These are phyloP conservation scores for Aegithalos caudatus DNA, from an alignment of 2,113 vertebrate genomes.

Conservation along the genomic window DNA sequence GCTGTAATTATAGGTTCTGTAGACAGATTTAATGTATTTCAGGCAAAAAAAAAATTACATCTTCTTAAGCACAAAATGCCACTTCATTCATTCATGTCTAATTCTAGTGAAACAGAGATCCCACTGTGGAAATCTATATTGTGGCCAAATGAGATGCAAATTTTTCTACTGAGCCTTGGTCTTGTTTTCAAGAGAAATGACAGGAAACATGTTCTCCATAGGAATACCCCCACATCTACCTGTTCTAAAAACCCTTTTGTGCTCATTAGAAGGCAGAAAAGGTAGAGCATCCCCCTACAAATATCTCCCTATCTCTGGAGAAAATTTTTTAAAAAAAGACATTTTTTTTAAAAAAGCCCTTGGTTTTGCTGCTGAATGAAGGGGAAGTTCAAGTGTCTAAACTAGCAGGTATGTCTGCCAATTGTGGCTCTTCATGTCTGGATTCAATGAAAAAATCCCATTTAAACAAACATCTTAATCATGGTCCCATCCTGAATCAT, in stretches of 20 bases:
- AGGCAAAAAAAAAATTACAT: background rate
- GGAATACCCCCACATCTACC: background rate
- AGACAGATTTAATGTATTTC: background rate
- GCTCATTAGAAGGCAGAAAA: background rate
- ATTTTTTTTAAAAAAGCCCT: rapidly evolving
- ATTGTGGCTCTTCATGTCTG: background rate
- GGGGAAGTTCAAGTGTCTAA: background rate
- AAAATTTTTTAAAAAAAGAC: too few relatives aligned
- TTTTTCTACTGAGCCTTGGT: background rate
- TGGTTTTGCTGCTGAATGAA: background rate
- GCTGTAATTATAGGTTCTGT: background rate
- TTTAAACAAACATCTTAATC: background rate
- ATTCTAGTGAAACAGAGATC: background rate
- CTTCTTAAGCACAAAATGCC: background rate
- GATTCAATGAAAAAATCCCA: background rate
- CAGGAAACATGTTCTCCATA: background rate
- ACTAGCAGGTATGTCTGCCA: background rate
- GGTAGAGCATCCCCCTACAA: rapidly evolving
- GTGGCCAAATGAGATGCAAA: background rate
- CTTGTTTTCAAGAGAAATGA: background rate
- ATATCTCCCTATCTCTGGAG: rapidly evolving
- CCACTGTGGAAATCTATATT: background rate
- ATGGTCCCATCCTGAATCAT: background rate
- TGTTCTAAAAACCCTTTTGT: background rate
- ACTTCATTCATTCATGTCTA: background rate